Evolutionary conservation across 2,888 invertebrate genomes (phyloP).

Genomic region (Ormyrus nitidulus): DNA sequence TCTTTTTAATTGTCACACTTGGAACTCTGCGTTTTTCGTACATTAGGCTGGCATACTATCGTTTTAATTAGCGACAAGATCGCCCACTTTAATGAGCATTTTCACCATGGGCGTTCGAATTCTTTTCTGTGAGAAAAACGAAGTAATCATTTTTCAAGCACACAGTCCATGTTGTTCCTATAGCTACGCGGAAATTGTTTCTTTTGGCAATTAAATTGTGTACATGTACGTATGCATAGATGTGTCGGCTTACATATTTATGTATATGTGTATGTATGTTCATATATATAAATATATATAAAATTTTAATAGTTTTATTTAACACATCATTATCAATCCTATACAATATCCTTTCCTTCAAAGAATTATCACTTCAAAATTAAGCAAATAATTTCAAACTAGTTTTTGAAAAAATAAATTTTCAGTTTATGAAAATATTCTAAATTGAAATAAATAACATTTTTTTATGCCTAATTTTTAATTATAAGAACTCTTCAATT

Average conservation of each 20-base stretch:
- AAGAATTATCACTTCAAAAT: no score
- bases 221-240: conserved; percentile 62
- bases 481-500: no score
- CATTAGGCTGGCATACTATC: conserved; percentile 53
- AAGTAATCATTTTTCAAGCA: conserved; percentile 66
- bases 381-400: no score
- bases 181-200: conserved; percentile 70
- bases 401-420: background rate
- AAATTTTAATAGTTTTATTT: conserved; percentile 52
- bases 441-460: no score
- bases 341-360: conserved; percentile 12
- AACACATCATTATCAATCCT: conserved; percentile 45
- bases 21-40: conserved; percentile 65
- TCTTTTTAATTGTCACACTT: conserved; percentile 64
- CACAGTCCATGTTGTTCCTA: conserved; percentile 73
- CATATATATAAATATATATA: conserved; percentile 54
- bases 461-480: no score
- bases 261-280: conserved; percentile 58
- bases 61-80: conserved; percentile 40
- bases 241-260: conserved; percentile 58
- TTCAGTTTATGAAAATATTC: no score
- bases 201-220: conserved; percentile 71
- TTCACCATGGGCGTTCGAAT: conserved; percentile 24
- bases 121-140: conserved; percentile 47
- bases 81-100: conserved; percentile 30